Base-by-base conservation (phyloP, 2,888 invertebrate species). In the Galeruca laticollis region DNA sequence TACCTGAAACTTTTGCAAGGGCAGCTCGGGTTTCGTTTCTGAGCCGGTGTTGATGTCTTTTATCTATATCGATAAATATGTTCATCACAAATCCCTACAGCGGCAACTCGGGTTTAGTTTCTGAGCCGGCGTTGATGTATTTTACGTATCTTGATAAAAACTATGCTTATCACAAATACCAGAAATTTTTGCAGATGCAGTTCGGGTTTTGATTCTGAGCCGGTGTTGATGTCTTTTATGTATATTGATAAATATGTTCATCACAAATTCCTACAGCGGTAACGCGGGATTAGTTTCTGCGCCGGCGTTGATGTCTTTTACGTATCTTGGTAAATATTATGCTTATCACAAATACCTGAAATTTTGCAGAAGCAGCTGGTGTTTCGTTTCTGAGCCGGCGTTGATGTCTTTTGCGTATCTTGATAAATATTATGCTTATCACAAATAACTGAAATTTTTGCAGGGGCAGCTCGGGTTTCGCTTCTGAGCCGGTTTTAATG, bases 301-400 rank as follows among this genome's bases (percentile, higher is more conserved):
- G 3, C n/a, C n/a, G 5, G 40, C 40, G 40, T n/a, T 40, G 40
- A 40, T 40, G 40, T 40, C n/a, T 40, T 40, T n/a, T n/a, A n/a
- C n/a, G n/a, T 37, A 11, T 2, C 1, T n/a, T 20, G 72, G 61
- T 6, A 35, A 35, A 10, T 35, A n/a, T 5, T 26, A 26, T 26
- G 26, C 6, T 26, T 26, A 26, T 26, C 26, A 26, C 26, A 26
- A 26, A 26, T 26, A 5, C 26, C 26, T 26, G 26, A 3, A 26
- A 26, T 78, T 52, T 71, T 70, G 76, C 72, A 71, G 63, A 73
- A 47, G 67, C 73, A 47, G 64, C 54, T 60, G 56, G 72, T 56
- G 73, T 75, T 70, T 68, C 33, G 62, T 62, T 75, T 43, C 70
- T 70, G 62, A 54, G 60, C 69, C 35, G 37, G 33, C 68, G 60